Conservation (phyloP, 2,113 vertebrate species). For the Cochlearius cochlearius region DNA sequence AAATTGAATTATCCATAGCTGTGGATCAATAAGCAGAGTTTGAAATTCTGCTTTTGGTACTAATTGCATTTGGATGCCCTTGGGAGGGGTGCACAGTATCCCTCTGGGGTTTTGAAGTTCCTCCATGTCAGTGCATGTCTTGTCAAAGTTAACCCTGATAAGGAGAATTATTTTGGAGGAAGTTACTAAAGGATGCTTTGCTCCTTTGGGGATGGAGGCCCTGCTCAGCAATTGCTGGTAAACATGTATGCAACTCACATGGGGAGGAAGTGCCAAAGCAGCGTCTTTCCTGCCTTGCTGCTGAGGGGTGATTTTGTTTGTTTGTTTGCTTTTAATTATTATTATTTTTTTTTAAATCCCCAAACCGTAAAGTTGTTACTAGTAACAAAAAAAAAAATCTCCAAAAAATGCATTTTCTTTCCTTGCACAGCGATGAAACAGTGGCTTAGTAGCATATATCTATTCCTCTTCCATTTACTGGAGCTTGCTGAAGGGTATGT, state of each 20-base stretch:
- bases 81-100: neutral
- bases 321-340: neutral
- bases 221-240: neutral
- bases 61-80: neutral
- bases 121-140: neutral
- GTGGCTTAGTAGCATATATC: neutral
- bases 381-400: neutral
- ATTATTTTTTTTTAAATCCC: no score
- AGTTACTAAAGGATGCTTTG: neutral
- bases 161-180: neutral
- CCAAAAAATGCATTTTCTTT: neutral
- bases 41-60: neutral
- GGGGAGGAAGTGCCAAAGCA: neutral
- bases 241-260: rapidly evolving
- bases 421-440: neutral
- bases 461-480: neutral
- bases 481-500: neutral
- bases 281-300: neutral
- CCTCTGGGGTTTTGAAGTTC: neutral
- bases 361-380: neutral
- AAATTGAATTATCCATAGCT: neutral
- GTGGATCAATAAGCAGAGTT: neutral
- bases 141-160: neutral
- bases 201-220: neutral
- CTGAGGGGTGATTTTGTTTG: neutral